Percentiles rank a stretch among this genome's conserved stretches.
These are phyloP conservation scores for Epinephelus malabaricus DNA, from an alignment of 2,797 vertebrate genomes.

Conservation along the genomic window DNA sequence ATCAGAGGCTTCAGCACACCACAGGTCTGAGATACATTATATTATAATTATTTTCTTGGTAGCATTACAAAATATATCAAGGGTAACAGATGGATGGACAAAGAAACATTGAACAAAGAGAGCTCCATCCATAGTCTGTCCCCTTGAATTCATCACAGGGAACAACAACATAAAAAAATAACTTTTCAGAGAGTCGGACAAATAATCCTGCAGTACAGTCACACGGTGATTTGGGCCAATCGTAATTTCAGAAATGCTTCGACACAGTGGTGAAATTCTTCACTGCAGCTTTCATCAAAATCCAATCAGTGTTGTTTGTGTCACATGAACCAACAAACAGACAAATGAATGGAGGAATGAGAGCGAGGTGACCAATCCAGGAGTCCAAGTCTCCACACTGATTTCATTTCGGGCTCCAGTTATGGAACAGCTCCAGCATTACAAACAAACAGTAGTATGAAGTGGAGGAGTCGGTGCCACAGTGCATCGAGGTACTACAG, in stretches of 20 bases:
- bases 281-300: not conserved
- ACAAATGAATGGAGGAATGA: not conserved
- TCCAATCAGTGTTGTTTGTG: conserved; percentile 18
- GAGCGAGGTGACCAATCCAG: not conserved
- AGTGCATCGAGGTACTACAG: not conserved
- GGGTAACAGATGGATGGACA: not conserved
- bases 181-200: not conserved
- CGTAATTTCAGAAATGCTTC: not conserved
- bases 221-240: not conserved
- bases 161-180: not conserved
- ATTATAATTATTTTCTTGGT: not conserved
- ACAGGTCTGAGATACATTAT: not conserved
- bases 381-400: not conserved
- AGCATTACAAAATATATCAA: not conserved
- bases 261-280: not conserved
- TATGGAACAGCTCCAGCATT: not conserved
- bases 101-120: not conserved
- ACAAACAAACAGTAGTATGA: not conserved
- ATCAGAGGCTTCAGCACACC: not conserved
- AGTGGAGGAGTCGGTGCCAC: not conserved
- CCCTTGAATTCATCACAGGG: not conserved
- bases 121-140: not conserved
- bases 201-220: not conserved
- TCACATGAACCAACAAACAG: not conserved
- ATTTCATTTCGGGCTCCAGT: conserved; percentile 3